Base-by-base conservation (phyloP, 2,113 vertebrate species). In the Monarcha castaneiventris region DNA sequence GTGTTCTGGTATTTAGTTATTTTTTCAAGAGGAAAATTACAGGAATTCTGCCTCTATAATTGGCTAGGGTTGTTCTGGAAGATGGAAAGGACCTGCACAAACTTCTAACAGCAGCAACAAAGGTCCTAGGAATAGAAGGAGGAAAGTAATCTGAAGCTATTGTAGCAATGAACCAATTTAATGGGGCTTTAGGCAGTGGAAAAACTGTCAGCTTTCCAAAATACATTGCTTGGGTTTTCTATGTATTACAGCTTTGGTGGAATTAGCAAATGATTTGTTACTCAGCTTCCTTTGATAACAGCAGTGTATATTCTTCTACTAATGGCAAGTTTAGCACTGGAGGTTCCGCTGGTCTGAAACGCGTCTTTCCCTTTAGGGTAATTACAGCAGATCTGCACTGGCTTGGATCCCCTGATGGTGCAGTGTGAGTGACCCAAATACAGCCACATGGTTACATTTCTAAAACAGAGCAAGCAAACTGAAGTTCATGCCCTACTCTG, bases 211-310 rank as follows among this genome's bases (percentile, higher is more conserved):
- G 25, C 78, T 87, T 88, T 95, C 87, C 33, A 55, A 93, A 87
- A 69, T 44, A 35, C 13, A 14, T 80, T 90, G 26, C 44, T 77
- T 61, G 66, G 9, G 19, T 67, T 94, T 76, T 64, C 62, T 93
- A 14, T 32, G 12, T 84, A 39, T 49, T 66, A 39, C 39, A 48
- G 30, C 23, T 83, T 90, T 71, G 56, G 69, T 82, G 67, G 35
- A 82, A 86, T 74, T 91, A 85, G 41, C 80, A 54, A 75, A 67
- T 58, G 11, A 74, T 96, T 85, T 87, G 35, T 94, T 88, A 62
- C 13, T 63, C 46, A 37, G 48, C 56, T 94, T 88, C 37, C 32
- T 94, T 89, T 64, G 35, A 23, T 66, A 66, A 26, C 41, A 87
- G 22, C 61, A 33, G 23, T 35, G 54, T 46, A 26, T 89, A 30